Evolutionary conservation across 2,888 invertebrate species (phyloP), one percentile per base, ranked within the genome.

Genomic region (Ophion ventricosus): DNA sequence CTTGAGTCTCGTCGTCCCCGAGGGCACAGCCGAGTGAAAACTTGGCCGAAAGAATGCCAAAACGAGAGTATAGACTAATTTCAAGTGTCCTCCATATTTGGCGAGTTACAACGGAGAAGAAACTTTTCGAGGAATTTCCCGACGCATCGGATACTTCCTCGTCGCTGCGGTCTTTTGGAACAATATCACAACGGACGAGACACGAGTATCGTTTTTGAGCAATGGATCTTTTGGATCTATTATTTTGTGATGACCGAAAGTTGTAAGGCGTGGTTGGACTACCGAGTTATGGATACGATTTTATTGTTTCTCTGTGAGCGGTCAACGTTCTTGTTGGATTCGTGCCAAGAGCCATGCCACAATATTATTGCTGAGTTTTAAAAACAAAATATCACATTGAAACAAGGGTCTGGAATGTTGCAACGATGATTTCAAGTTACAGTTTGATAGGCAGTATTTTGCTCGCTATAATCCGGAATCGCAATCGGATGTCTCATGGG

Each of bases 41-140:
- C 61, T 49, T 73, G 63, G 29, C 23, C 35, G 70, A 26, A 69
- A 69, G 49, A 83, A 72, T 29, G 59, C 26, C 73, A 40, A 72
- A 61, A 80, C 23, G 35, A 70, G 25, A 63, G 49, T 49, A 64
- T 23, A 23, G 64, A 59, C 75, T 75, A 83, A 83, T 83, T 79
- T 66, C 10, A 56, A 59, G 64, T 26, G 74, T 70, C 63, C 64
- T 56, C 57, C 57, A 25, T 20, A 63, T 26, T 75, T 26, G 70
- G 23, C 69, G 70, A 74, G 75, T 83, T 29, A 54, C 56, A 57
- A 72, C 35, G 57, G 59, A 43, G 43, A n/a, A 64, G 49, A 75
- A 83, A 74, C 72, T 83, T 83, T 73, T 49, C 57, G 72, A 49
- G 64, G 70, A 64, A 83, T 80, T 66, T 66, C 73, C 23, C 73